Base-by-base conservation (phyloP, 2,797 vertebrate species). In the Characodon lateralis region DNA sequence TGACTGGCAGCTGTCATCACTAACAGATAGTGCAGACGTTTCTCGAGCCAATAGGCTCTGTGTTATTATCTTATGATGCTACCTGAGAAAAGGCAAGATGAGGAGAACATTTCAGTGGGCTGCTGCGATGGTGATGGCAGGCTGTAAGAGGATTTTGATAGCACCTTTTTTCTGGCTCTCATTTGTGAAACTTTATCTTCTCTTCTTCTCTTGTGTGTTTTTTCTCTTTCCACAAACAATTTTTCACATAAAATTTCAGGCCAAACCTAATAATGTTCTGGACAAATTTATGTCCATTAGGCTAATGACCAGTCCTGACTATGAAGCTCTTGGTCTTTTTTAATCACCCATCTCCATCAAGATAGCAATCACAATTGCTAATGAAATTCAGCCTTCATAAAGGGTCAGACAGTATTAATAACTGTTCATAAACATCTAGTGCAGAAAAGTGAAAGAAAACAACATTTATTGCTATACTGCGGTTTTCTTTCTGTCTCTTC, bases 71-170 rank as follows among this genome's bases (percentile, higher is more conserved):
- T 79, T 77, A 35, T 79, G 58, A 78, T 78, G 83, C 58, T 66
- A 65, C 41, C 24, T 28, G 53, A 48, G 43, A 85, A 50, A 61
- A 16, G 24, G 2, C 13, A 41, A 80, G 48, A 76, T 65, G 16
- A 55, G 31, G 31, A 76, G 78, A 77, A 13, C 13, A 81, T 83
- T 76, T 72, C 84, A 78, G 82, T 82, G 73, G 74, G 65, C 77
- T 90, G 89, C 83, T 89, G 35, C 86, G 87, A 90, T 91, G 84
- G 89, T 69, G 89, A 89, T 78, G 85, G 70, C 50, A 78, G 80
- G 35, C 76, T 78, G 31, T 78, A 79, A 83, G 39, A 82, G 69
- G 63, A 84, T 85, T 74, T 84, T 59, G 83, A 83, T 22, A 72
- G 75, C 73, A 82, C 78, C 61, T 82, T 79, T 79, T 82, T 80